phyloP scores from a whole-genome alignment of 1,140 invertebrate species.

The Drosophila orena region DNA sequence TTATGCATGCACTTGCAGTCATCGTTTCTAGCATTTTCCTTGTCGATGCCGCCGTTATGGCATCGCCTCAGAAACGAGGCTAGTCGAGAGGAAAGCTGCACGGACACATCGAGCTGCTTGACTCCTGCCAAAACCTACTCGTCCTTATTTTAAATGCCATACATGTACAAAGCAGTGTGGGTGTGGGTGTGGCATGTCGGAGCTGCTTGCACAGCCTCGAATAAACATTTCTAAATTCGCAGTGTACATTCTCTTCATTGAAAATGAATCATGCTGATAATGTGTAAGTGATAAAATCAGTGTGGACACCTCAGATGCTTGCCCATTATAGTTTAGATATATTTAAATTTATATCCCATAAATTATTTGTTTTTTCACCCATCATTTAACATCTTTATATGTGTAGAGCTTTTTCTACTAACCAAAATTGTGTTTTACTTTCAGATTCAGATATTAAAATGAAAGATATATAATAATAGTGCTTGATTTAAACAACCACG shows the following conservation, averaged over 20 bases:
- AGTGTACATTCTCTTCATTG: not conserved
- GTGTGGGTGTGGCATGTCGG: slow-evolving; percentile 9
- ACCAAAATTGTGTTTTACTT: too few species aligned
- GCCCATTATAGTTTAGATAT: too few species aligned
- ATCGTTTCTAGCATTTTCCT: slow-evolving; percentile 23
- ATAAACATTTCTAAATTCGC: not conserved
- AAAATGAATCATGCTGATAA: not conserved
- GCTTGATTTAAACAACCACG: too few species aligned
- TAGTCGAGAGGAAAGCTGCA: slow-evolving; percentile 40
- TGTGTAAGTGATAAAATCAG: too few species aligned
- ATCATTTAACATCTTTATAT: too few species aligned
- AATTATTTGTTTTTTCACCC: too few species aligned
- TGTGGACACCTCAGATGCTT: too few species aligned
- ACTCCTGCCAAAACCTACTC: slow-evolving; percentile 40
- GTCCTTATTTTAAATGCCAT: slow-evolving; percentile 39
- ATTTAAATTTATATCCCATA: too few species aligned
- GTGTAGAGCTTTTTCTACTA: too few species aligned
- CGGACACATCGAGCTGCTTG: slow-evolving; percentile 36
- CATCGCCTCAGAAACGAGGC: slow-evolving; percentile 54
- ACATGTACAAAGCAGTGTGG: not conserved
- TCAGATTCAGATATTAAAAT: too few species aligned
- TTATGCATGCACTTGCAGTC: slow-evolving; percentile 47
- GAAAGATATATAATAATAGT: too few species aligned
- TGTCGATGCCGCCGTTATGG: slow-evolving; percentile 42
- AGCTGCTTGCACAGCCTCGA: not conserved